These are phyloP conservation scores for Hoplostethus mediterraneus DNA, from an alignment of 2,797 vertebrate genomes.

Conservation along the genomic window DNA sequence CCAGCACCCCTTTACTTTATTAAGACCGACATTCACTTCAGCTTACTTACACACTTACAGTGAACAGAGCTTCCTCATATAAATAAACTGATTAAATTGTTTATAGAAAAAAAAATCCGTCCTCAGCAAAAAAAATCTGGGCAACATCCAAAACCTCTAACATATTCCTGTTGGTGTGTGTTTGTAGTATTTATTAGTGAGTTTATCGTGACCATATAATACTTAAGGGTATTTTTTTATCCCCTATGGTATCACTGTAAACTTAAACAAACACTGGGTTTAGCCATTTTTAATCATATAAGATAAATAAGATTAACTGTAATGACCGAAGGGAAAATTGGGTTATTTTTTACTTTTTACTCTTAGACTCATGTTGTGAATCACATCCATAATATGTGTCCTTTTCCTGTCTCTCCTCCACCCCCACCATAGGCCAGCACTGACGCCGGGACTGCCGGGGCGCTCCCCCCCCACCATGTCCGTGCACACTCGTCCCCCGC, in stretches of 20 bases:
- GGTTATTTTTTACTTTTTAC: too few species aligned
- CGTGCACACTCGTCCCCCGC: conserved; percentile 98
- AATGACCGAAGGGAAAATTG: not conserved
- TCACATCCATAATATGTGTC: not conserved
- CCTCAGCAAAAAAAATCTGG: too few species aligned
- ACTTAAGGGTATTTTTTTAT: not conserved
- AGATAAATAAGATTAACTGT: not conserved
- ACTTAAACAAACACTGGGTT: not conserved
- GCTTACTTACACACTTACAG: conserved; percentile 20
- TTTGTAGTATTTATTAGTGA: not conserved
- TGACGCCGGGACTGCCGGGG: conserved; percentile 92
- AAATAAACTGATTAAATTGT: not conserved
- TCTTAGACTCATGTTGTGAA: not conserved
- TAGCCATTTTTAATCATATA: not conserved
- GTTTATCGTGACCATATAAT: not conserved
- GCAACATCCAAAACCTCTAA: too few species aligned
- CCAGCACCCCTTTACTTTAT: not conserved
- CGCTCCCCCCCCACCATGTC: conserved; percentile 95
- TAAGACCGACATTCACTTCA: conserved; percentile 26
- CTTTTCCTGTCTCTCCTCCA: not conserved
- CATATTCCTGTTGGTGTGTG: not conserved
- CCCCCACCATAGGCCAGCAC: conserved; percentile 90
- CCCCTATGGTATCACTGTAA: not conserved
- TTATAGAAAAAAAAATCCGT: too few species aligned
- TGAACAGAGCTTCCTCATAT: not conserved